These are phyloP conservation scores for Dryobotodes eremita DNA, from an alignment of 2,888 invertebrate species.

Conservation along the genomic window DNA sequence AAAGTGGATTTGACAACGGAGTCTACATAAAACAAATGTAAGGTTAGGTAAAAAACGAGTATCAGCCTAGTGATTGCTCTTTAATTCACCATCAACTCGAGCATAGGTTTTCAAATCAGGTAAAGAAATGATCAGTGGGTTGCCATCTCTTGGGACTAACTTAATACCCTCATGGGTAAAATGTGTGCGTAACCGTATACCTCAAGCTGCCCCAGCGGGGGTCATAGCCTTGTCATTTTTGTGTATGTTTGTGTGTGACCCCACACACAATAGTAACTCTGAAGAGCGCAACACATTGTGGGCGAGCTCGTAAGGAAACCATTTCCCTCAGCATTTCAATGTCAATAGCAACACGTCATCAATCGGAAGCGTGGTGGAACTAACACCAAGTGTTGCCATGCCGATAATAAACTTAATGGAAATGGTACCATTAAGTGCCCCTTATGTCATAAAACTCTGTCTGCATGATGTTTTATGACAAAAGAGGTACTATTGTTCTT, in stretches of 20 bases:
- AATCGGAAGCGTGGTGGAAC: constrained; percentile 40
- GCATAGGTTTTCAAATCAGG: constrained; percentile 25
- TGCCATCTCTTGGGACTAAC: constrained; percentile 8
- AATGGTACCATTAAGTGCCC: constrained; percentile 58
- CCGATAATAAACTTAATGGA: constrained; percentile 54
- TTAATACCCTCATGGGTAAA: constrained; percentile 3
- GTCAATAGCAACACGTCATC: constrained; percentile 48
- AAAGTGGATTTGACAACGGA: not conserved
- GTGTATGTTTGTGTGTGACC: not conserved
- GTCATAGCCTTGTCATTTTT: not conserved
- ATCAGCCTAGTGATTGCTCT: not conserved
- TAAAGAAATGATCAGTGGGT: constrained; percentile 13
- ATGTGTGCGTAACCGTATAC: constrained; percentile 17
- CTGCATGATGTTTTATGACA: constrained; percentile 63
- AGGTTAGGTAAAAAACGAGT: not conserved
- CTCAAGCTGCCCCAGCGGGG: not conserved
- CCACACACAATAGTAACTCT: constrained; percentile 2
- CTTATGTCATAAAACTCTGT: constrained; percentile 57
- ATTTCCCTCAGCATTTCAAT: constrained; percentile 54
- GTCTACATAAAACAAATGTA: not conserved
- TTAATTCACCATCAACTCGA: not conserved
- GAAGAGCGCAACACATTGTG: constrained; percentile 24
- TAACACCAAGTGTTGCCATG: constrained; percentile 54
- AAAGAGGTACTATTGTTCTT: constrained; percentile 67
- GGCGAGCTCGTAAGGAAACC: constrained; percentile 27